Conservation (phyloP, 2,888 invertebrate genomes). For the Digitonthophagus gazella region DNA sequence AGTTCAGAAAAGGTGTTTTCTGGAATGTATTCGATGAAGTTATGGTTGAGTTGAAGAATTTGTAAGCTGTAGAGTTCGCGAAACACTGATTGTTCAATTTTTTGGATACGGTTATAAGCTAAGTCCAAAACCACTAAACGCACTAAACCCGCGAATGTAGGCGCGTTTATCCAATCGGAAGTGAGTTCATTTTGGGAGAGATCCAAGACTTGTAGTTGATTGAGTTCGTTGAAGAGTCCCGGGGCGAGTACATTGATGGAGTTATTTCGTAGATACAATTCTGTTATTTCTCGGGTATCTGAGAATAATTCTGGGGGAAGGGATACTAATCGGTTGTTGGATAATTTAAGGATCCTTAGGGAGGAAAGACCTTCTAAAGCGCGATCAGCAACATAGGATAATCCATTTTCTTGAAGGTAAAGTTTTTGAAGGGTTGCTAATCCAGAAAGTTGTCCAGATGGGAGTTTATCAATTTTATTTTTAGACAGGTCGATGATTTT, state of each 20-base stretch:
- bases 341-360: constrained; percentile 71
- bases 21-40: constrained; percentile 71
- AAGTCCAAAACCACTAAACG: constrained; percentile 75
- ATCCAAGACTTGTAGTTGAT: constrained; percentile 73
- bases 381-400: constrained; percentile 73
- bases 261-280: constrained; percentile 80
- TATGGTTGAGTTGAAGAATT: constrained; percentile 76
- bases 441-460: constrained; percentile 69
- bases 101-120: constrained; percentile 72
- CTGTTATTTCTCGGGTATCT: constrained; percentile 73
- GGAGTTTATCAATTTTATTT: constrained; percentile 74
- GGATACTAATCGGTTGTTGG: constrained; percentile 77
- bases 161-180: constrained; percentile 79
- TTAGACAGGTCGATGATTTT: constrained; percentile 71
- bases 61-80: constrained; percentile 77
- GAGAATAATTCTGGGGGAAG: constrained; percentile 80
- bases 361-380: constrained; percentile 74
- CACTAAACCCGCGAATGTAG: constrained; percentile 74
- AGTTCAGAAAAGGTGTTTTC: constrained; percentile 77
- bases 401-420: constrained; percentile 73
- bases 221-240: constrained; percentile 73
- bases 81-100: constrained; percentile 74
- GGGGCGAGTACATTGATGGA: constrained; percentile 78
- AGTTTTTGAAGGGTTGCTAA: constrained; percentile 70
- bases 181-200: constrained; percentile 77